Evolutionary conservation across 1,140 invertebrate genomes (phyloP).

Genomic region (Limonius californicus): DNA sequence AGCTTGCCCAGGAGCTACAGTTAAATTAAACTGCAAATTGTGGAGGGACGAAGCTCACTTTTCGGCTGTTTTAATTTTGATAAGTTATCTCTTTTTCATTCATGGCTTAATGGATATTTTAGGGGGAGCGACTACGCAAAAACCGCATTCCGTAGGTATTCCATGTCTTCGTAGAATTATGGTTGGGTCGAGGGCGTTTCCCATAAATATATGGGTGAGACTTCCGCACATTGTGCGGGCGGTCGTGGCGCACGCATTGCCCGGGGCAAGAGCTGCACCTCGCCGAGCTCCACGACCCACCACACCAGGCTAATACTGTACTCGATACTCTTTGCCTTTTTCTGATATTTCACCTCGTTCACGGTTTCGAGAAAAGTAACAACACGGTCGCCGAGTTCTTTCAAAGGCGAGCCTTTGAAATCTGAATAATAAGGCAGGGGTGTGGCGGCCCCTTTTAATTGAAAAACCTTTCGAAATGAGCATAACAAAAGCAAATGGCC

Average conservation of each 20-base stretch:
- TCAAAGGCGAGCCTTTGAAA: neutral
- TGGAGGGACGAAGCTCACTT: neutral
- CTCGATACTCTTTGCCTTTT: conserved; percentile 1
- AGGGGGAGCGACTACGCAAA: neutral
- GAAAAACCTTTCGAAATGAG: conserved; percentile 9
- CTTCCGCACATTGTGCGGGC: conserved; percentile 6
- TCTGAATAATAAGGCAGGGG: neutral
- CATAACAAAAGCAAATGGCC: conserved; percentile 8
- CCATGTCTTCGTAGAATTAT: conserved; percentile 7
- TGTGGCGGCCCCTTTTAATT: conserved; percentile 4
- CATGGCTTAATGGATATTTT: neutral
- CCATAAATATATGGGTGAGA: conserved; percentile 14
- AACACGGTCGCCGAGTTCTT: neutral
- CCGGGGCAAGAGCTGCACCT: conserved; percentile 11
- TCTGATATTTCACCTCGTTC: neutral
- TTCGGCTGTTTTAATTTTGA: conserved; percentile 9
- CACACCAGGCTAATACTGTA: neutral
- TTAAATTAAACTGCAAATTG: too few relatives aligned
- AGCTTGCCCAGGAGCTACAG: too few relatives aligned
- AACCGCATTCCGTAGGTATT: conserved; percentile 9
- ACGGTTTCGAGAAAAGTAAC: neutral
- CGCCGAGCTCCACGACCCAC: neutral
- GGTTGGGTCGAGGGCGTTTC: conserved; percentile 11
- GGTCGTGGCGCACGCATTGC: conserved; percentile 13
- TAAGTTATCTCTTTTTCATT: conserved; percentile 1